Evolutionary conservation across 2,113 vertebrate species (phyloP).

Genomic region (Hyaena hyaena): DNA sequence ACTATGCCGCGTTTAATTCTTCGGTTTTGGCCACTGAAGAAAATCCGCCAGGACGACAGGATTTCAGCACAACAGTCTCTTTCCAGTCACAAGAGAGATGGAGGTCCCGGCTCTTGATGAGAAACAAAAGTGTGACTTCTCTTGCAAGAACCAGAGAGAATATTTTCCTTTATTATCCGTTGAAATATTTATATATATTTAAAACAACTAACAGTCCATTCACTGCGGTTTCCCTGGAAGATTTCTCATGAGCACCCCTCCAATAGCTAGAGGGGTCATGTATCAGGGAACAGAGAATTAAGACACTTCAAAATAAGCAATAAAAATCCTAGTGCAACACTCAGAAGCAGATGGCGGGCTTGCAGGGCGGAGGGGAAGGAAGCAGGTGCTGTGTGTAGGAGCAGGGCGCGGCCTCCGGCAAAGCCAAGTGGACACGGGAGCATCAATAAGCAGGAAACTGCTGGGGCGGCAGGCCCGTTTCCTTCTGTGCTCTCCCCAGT

Average conservation of each 20-base stretch:
- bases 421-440: background rate
- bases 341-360: conserved; percentile 55
- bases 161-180: conserved; percentile 70
- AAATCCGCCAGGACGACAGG: conserved; percentile 45
- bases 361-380: background rate
- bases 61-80: conserved; percentile 64
- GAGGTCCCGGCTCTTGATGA: conserved; percentile 50
- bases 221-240: conserved; percentile 79
- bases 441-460: background rate
- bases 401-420: background rate
- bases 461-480: background rate
- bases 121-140: conserved; percentile 67
- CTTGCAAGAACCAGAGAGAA: conserved; percentile 73
- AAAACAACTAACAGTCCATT: conserved; percentile 74
- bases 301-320: conserved; percentile 77
- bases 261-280: conserved; percentile 53
- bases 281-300: conserved; percentile 75
- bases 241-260: conserved; percentile 70
- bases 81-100: conserved; percentile 63
- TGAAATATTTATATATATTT: conserved; percentile 76
- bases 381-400: background rate
- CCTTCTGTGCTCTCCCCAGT: background rate
- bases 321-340: conserved; percentile 72
- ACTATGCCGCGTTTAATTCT: conserved; percentile 12
- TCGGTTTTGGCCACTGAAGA: conserved; percentile 56